These are phyloP conservation scores for Stigmatopora argus DNA, from an alignment of 2,113 vertebrate species.

Conservation along the genomic window DNA sequence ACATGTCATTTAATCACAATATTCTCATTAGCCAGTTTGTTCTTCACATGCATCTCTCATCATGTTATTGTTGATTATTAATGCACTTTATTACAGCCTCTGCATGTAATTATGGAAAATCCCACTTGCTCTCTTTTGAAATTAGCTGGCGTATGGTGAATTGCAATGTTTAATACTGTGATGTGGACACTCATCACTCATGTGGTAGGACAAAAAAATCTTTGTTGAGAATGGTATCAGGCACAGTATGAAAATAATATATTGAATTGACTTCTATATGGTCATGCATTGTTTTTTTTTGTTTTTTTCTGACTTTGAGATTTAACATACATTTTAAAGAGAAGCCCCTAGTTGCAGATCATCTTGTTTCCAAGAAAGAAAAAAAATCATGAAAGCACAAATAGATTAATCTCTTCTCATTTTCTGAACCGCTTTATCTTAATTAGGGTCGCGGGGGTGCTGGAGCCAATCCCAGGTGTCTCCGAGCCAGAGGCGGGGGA, in stretches of 20 bases:
- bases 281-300: neutral
- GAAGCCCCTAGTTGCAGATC: no score
- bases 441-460: no score
- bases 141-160: neutral
- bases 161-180: neutral
- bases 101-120: slow-evolving; percentile 1
- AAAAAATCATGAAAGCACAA: no score
- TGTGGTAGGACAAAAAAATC: neutral
- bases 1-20: neutral
- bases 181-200: neutral
- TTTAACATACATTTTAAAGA: neutral
- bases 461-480: no score
- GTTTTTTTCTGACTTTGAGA: neutral
- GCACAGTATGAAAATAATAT: neutral
- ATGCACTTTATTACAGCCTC: slow-evolving; percentile 4
- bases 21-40: neutral
- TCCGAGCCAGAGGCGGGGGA: no score
- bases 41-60: neutral
- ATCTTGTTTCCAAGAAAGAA: no score
- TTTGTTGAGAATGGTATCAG: neutral
- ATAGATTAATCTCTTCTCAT: no score
- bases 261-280: neutral
- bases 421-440: no score
- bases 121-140: neutral
- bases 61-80: slow-evolving; percentile 1